These are phyloP conservation scores for Asarcornis scutulata DNA, from an alignment of 2,113 vertebrate genomes.

Conservation along the genomic window DNA sequence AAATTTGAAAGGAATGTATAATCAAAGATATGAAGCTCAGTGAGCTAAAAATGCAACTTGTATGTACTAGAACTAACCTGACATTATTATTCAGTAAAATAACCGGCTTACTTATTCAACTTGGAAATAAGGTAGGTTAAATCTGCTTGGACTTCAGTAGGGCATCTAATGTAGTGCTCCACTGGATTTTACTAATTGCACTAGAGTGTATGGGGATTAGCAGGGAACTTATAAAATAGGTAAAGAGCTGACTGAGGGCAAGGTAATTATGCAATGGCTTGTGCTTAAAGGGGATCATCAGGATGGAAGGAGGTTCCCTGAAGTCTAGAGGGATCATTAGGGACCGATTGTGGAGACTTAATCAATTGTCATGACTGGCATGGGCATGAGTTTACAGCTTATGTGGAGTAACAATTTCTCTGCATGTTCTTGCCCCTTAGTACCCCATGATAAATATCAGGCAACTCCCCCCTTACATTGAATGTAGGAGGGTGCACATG, in stretches of 20 bases:
- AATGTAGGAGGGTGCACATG: background rate
- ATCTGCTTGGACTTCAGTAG: background rate
- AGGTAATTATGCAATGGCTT: background rate
- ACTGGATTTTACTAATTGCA: background rate
- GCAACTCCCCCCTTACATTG: background rate
- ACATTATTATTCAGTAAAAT: background rate
- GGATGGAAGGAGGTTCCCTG: background rate
- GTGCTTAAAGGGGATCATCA: background rate
- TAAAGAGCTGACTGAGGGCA: background rate
- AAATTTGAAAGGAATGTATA: background rate
- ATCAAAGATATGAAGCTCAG: background rate
- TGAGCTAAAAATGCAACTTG: background rate
- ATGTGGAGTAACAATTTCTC: background rate
- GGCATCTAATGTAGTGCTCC: background rate
- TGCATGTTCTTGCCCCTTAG: background rate
- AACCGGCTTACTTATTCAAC: background rate
- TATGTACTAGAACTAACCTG: background rate
- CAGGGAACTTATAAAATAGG: background rate
- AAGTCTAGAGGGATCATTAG: background rate
- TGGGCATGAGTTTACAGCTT: background rate
- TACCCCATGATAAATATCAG: background rate
- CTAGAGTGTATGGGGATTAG: background rate
- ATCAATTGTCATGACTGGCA: background rate
- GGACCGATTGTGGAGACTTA: background rate
- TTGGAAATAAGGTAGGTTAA: background rate